Evolutionary conservation across 2,113 vertebrate species (phyloP), one percentile per base, ranked within the genome.

Genomic region (Trichomycterus rosablanca): DNA sequence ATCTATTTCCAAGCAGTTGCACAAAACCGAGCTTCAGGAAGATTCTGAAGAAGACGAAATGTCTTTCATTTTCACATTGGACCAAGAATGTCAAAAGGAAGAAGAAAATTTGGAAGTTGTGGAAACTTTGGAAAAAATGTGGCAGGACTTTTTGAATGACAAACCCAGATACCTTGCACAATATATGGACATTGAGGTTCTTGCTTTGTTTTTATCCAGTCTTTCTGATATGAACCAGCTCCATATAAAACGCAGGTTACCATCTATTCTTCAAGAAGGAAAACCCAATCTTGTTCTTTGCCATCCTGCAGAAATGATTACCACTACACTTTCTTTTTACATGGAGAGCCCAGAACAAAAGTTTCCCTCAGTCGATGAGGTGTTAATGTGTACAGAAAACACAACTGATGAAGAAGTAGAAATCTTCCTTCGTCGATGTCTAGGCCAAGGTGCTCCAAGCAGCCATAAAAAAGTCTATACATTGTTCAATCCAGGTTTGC

Each of bases 321-420:
- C 70, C 55, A 78, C 70, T 11, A 63, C 77, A 15, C 58, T 90
- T 18, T 68, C 70, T 0, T 39, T 87, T 19, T 90, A 89, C 51
- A 71, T 23, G 42, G 50, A 76, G 22, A 77, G 80, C 15, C 65
- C 75, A 46, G 43, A 66, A 19, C 78, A 86, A 10, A 79, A 82
- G 24, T 70, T 88, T 28, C 88, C 88, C 0, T 83, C 84, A 1
- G 52, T 67, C 4, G 86, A 89, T 1, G 88, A 90, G 65, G 80
- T 89, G 14, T 68, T 89, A 2, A 72, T 89, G 30, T 90, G 88
- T 66, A 76, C 73, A 4, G 77, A 82, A 2, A 66, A 83, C 14
- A 89, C 87, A 14, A 75, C 78, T 18, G 72, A 79, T 45, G 88
- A 90, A 35, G 81, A 89, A 34, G 81, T 87, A 14, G 85, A 89